phyloP scores from a whole-genome alignment of 2,888 invertebrate species.

The Blastobasis lacticolella region DNA sequence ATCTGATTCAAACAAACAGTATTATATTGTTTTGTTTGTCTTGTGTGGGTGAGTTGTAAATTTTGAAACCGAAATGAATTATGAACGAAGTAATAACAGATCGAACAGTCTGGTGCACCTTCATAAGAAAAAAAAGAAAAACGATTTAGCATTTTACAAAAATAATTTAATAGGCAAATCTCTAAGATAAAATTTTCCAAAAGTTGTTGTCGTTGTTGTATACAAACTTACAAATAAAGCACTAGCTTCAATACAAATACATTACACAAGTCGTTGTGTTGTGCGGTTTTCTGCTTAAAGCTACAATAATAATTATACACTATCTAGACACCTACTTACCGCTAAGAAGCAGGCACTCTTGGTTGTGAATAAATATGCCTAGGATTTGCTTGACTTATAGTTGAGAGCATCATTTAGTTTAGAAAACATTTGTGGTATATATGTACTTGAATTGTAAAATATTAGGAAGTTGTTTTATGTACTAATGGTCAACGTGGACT shows the following conservation, averaged over 20 bases:
- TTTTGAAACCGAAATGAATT: not conserved
- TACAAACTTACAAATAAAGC: slow-evolving; percentile 57
- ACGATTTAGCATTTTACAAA: slow-evolving; percentile 51
- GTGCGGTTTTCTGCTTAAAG: slow-evolving; percentile 15
- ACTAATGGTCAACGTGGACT: too few relatives aligned
- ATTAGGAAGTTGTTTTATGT: too few relatives aligned
- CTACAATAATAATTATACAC: slow-evolving; percentile 4
- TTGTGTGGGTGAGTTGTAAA: too few relatives aligned
- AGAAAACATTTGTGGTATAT: too few relatives aligned
- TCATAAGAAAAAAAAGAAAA: slow-evolving; percentile 17
- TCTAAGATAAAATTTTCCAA: slow-evolving; percentile 67
- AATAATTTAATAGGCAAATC: slow-evolving; percentile 74
- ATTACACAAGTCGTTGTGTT: slow-evolving; percentile 49
- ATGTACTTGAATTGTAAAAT: too few relatives aligned
- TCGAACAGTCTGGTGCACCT: not conserved
- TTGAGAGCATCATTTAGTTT: too few relatives aligned
- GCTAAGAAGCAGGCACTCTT: slow-evolving; percentile 53
- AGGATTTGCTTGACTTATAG: too few relatives aligned
- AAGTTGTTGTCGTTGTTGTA: slow-evolving; percentile 65
- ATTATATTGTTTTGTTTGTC: not conserved
- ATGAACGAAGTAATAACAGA: too few relatives aligned
- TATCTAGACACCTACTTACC: slow-evolving; percentile 15
- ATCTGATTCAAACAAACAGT: not conserved
- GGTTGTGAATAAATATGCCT: slow-evolving; percentile 24
- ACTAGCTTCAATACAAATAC: slow-evolving; percentile 46